A percentile compares a stretch with the other conserved stretches of the same genome.
phyloP scores from a whole-genome alignment of 2,113 vertebrate species.

The Petrocephalus zakoni region DNA sequence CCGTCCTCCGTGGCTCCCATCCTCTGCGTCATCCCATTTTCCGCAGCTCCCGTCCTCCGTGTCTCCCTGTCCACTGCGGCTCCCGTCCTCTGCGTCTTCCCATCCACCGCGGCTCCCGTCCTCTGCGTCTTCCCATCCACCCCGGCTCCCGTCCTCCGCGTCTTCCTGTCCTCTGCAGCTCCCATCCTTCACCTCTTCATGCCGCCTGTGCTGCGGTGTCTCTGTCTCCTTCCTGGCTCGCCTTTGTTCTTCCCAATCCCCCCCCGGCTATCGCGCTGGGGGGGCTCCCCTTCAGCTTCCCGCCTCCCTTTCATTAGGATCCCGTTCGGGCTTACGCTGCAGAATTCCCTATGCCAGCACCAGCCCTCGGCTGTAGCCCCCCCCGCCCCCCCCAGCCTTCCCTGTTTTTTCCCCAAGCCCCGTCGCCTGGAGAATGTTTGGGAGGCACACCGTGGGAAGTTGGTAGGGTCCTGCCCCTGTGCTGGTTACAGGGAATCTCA shows the following conservation, averaged over 20 bases:
- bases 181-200: conserved; percentile 22
- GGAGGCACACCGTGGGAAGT: background rate
- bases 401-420: background rate
- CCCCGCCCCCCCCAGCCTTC: background rate
- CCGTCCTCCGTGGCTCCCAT: conserved; percentile 26
- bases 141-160: conserved; percentile 20
- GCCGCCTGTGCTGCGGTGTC: conserved; percentile 26
- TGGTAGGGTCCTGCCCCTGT: background rate
- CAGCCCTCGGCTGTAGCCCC: background rate
- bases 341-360: conserved; percentile 23
- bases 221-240: conserved; percentile 52
- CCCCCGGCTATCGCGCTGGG: conserved; percentile 44
- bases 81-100: background rate
- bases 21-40: background rate
- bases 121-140: conserved; percentile 34
- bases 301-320: conserved; percentile 42
- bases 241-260: conserved; percentile 48
- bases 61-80: conserved; percentile 11
- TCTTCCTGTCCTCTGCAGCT: conserved; percentile 34
- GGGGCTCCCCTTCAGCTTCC: conserved; percentile 42
- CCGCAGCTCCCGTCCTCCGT: too few relatives aligned
- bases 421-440: background rate
- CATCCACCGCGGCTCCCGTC: conserved; percentile 25
- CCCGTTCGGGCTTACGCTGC: conserved; percentile 31
- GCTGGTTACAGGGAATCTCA: background rate